Evolutionary conservation across 2,797 vertebrate genomes (phyloP), one percentile per base, ranked within the genome.

Genomic region (Gambelia wislizenii): DNA sequence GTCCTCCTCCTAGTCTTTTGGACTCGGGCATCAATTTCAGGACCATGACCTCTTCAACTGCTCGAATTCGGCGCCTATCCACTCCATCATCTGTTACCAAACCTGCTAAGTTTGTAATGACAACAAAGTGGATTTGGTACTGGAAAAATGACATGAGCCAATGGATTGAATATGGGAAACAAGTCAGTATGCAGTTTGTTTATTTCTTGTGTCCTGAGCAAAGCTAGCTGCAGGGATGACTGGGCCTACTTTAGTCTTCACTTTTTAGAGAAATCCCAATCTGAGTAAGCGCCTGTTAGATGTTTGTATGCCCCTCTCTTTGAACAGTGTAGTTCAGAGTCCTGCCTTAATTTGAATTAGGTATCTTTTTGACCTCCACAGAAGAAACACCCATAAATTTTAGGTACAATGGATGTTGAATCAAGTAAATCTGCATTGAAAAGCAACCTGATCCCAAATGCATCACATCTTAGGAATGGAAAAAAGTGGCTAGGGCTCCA

Each of bases 61-160:
- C 44, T 83, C 84, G 10, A 0, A 90, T 99, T 54, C 98, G 97
- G 6, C 99, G 99, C 7, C 94, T 98, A 76, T 98, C 98, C 93
- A 99, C 98, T 0, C 93, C 96, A 0, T 98, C 98, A 0, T 98
- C 98, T 0, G 95, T 98, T 61, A 94, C 90, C 0, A 97, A 96
- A 82, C 96, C 95, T 0, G 44, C 95, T 6, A 75, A 96, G 30
- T 97, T 96, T 61, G 81, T 96, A 27, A 96, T 99, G 39, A 97
- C 98, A 69, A 99, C 99, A 0, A 93, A 97, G 89, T 99, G 99
- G 99, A 76, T 98, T 83, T 99, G 99, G 99, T 98, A 98, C 92
- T 99, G 98, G 98, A 96, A 92, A 94, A 96, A 97, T 61, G 93
- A 98, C 0, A 6, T 3, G 5, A 96, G 96, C 30, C 84, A 30